Base-by-base conservation (phyloP, 2,113 vertebrate species). In the Melospiza melodia region DNA sequence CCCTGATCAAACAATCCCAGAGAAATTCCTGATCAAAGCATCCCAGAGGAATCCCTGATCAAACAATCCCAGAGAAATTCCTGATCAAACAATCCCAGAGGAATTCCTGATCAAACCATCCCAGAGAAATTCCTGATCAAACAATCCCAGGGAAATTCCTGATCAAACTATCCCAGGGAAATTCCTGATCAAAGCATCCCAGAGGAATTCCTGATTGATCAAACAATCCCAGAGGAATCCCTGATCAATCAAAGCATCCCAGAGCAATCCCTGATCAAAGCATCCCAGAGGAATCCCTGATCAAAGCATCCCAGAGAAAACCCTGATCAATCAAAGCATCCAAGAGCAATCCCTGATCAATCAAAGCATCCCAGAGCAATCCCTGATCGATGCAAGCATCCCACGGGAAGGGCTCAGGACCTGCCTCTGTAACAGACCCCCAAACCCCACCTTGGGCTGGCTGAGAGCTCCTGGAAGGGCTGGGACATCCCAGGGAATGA, bases 401-500 rank as follows among this genome's bases (percentile, higher is more conserved):
- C 54, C 30, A 46, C 16, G 23, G 87, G 51, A n/a, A 19, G 37
- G 52, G 23, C n/a, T 8, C 27, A 3, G 27, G 37, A 2, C 3
- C 44, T 12, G 61, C 48, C 48, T 11, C 2, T 0, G 48, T 33
- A 24, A 9, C 57, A 17, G 13, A 1, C 10, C 24, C 33, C 52
- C 63, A 9, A 0, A 10, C 3, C 12, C 63, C 22, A 0, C 4
- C 0, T 35, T 35, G 6, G 73, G 77, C 35, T 1, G 1, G 31
- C 33, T 41, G 10, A 2, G 44, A 17, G 6, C 8, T 17, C 6
- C 6, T 0, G 1, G 31, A 5, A 65, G 28, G 31, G 9, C 24
- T 13, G 0, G 2, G 66, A 2, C 33, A 25, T 11, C 25, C 19
- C 4, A 1, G 39, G 24, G 0, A 7, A 39, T 1, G 57, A 5